Conservation (phyloP, 2,797 vertebrate genomes). For the Macroramphosus scolopax region DNA sequence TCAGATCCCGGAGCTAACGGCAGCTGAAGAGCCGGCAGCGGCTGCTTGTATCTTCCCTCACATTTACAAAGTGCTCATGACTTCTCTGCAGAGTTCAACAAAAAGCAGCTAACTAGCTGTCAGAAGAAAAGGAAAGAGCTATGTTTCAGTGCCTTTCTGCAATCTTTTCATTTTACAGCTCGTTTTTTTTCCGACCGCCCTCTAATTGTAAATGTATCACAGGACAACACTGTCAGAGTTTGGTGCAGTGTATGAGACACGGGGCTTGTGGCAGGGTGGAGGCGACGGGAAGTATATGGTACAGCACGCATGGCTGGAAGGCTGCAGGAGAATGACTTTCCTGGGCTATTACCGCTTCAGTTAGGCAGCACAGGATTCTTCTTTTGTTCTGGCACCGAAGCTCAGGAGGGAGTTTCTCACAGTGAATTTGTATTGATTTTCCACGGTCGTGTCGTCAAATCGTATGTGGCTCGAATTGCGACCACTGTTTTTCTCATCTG, state of each 20-base stretch:
- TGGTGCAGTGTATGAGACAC: constrained; percentile 18
- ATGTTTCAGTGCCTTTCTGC: too few species aligned
- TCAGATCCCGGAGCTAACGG: constrained; percentile 1
- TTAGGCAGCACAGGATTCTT: constrained; percentile 46
- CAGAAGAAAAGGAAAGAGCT: constrained; percentile 14
- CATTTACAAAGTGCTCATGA: constrained; percentile 21
- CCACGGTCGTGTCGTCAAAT: constrained; percentile 65
- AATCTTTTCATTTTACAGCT: too few species aligned
- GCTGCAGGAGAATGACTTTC: constrained; percentile 59
- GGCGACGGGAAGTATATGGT: constrained; percentile 49
- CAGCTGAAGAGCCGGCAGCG: not conserved
- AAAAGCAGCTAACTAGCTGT: too few species aligned
- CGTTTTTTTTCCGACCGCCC: not conserved
- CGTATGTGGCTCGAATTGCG: constrained; percentile 61
- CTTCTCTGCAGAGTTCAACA: constrained; percentile 31
- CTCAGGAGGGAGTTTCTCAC: constrained; percentile 51
- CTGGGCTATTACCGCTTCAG: constrained; percentile 56
- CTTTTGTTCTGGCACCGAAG: constrained; percentile 60
- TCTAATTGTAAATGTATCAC: constrained; percentile 38
- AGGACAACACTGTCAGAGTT: constrained; percentile 35
- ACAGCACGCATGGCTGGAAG: constrained; percentile 56
- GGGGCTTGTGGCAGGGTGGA: constrained; percentile 11
- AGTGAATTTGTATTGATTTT: constrained; percentile 75
- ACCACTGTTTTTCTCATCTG: constrained; percentile 62
- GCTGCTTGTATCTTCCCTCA: too few species aligned